These are phyloP conservation scores for Phainopepla nitens DNA, from an alignment of 2,113 vertebrate species.

Conservation along the genomic window DNA sequence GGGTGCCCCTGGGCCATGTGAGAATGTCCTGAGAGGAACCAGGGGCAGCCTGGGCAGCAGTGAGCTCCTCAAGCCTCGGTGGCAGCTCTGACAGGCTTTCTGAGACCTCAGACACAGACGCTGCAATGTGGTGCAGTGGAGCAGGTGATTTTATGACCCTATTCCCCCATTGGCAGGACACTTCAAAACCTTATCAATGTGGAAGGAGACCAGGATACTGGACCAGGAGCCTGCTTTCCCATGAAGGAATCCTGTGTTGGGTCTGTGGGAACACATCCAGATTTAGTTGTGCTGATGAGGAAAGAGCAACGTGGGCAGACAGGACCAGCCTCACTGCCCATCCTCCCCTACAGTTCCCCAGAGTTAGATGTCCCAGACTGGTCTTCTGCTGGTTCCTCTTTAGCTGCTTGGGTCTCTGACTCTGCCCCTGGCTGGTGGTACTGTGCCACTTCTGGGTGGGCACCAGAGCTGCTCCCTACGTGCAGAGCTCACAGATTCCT, in stretches of 20 bases:
- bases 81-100: background rate
- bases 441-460: background rate
- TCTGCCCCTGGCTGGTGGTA: background rate
- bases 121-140: accelerated
- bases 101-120: background rate
- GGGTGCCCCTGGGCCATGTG: background rate
- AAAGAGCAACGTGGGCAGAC: background rate
- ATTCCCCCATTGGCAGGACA: background rate
- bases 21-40: background rate
- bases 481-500: background rate
- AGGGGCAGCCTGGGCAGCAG: background rate
- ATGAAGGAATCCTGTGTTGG: accelerated
- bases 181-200: background rate
- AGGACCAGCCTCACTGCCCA: accelerated
- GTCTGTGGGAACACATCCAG: background rate
- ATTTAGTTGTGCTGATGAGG: background rate
- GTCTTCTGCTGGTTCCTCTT: background rate
- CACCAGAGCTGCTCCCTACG: accelerated
- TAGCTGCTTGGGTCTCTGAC: background rate
- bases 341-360: background rate
- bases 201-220: background rate
- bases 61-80: background rate
- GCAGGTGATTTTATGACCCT: background rate
- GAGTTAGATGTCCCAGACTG: background rate
- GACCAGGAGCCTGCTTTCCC: background rate